A percentile compares a stretch with the other conserved stretches of the same genome.
Conservation (phyloP, 2,113 vertebrate species). For the Eclectus roratus region DNA sequence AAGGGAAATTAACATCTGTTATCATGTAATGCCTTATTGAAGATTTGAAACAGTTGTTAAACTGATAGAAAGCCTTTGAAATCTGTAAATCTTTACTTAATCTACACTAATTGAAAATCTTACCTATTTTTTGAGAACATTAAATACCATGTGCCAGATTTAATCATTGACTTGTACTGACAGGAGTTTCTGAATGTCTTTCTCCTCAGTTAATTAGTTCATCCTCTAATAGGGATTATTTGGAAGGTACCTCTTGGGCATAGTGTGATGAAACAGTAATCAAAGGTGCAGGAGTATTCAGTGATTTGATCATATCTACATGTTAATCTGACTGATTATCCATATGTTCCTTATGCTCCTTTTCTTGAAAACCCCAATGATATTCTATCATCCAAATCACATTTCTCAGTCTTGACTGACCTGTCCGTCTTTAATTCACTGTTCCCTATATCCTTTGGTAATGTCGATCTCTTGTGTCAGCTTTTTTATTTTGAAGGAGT, state of each 20-base stretch:
- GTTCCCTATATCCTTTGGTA: neutral
- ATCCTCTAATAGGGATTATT: neutral
- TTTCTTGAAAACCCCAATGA: neutral
- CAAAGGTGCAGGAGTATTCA: neutral
- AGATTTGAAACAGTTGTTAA: neutral
- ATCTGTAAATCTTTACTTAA: neutral
- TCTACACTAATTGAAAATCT: neutral
- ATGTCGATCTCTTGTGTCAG: neutral
- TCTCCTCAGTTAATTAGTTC: neutral
- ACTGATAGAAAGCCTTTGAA: neutral
- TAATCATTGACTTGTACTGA: neutral
- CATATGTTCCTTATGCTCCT: neutral
- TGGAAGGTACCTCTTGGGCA: neutral
- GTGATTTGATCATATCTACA: neutral
- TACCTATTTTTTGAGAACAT: neutral
- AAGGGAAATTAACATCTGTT: neutral
- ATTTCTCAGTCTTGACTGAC: neutral
- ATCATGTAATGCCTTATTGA: neutral
- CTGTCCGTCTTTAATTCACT: neutral
- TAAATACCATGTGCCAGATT: neutral
- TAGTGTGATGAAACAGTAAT: neutral
- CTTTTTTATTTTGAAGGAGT: neutral
- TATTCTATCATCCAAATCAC: neutral
- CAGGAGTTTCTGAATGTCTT: neutral
- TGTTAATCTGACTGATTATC: neutral